Percentiles rank a stretch among this genome's conserved stretches.
These are phyloP conservation scores for Smithornis capensis DNA, from an alignment of 2,113 vertebrate species.

Conservation along the genomic window DNA sequence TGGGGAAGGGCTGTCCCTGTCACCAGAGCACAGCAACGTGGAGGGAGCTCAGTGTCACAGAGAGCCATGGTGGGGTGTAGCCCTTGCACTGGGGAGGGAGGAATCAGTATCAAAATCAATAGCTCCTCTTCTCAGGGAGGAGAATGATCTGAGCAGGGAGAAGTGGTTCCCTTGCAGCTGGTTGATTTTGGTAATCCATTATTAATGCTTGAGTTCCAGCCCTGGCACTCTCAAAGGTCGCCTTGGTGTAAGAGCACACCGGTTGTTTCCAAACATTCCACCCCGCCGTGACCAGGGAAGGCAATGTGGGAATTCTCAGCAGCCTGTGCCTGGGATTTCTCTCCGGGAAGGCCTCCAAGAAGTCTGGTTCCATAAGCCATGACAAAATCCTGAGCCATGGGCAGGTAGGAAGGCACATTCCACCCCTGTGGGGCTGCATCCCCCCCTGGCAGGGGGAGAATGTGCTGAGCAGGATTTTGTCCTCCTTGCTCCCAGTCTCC, in stretches of 20 bases:
- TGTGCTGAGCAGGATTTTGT: not conserved
- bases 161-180: conserved; percentile 58
- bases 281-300: not conserved
- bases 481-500: not conserved
- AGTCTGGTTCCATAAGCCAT: not conserved
- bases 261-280: not conserved
- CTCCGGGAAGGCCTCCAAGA: not conserved
- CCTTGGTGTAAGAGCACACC: not conserved
- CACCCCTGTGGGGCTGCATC: not conserved
- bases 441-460: not conserved
- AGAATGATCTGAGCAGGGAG: conserved; percentile 34
- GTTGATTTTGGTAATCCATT: conserved; percentile 43
- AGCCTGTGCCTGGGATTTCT: not conserved
- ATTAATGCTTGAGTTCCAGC: conserved; percentile 29
- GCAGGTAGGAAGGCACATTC: not conserved
- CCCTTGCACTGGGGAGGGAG: not conserved
- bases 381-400: not conserved
- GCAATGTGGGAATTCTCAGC: not conserved
- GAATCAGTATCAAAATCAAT: conserved; percentile 67
- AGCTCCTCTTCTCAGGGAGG: conserved; percentile 18
- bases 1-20: accelerated
- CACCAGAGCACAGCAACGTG: not conserved
- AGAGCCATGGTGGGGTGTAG: not conserved
- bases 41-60: not conserved
- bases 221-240: not conserved